Percentiles rank a stretch among this genome's conserved stretches.
Conservation (phyloP, 2,888 invertebrate genomes). For the Lydus trimaculatus region DNA sequence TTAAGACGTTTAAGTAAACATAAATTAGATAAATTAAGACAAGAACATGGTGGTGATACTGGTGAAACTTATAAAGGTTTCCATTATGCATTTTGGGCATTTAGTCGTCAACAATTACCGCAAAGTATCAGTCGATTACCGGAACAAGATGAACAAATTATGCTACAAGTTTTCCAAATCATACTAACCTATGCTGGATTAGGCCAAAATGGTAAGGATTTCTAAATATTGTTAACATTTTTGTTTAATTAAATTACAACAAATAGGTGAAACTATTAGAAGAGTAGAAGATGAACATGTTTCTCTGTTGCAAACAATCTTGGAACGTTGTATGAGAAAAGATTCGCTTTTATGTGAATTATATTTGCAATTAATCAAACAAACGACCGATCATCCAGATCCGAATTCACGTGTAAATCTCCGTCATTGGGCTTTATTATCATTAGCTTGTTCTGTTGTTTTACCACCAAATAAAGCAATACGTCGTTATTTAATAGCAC, state of each 20-base stretch:
- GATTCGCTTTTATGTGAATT: constrained; percentile 88
- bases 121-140: constrained; percentile 86
- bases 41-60: constrained; percentile 72
- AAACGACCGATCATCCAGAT: constrained; percentile 91
- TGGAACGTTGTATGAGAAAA: constrained; percentile 91
- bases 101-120: constrained; percentile 79
- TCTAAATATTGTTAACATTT: not conserved
- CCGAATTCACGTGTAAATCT: constrained; percentile 86
- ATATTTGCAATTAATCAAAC: constrained; percentile 89
- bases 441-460: constrained; percentile 81
- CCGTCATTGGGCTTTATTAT: constrained; percentile 91
- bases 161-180: constrained; percentile 86
- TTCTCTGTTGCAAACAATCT: constrained; percentile 84
- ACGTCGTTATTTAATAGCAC: constrained; percentile 86
- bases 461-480: constrained; percentile 87
- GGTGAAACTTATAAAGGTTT: constrained; percentile 89
- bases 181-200: constrained; percentile 90
- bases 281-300: constrained; percentile 88
- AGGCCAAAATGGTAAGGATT: constrained; percentile 68
- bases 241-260: constrained; percentile 24
- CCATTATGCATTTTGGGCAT: constrained; percentile 89
- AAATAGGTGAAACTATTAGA: constrained; percentile 67
- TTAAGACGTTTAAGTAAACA: constrained; percentile 85
- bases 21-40: constrained; percentile 77
- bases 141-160: constrained; percentile 86